Percentiles rank a stretch among this genome's conserved stretches.
These are phyloP conservation scores for Isurus oxyrinchus DNA, from an alignment of 2,113 vertebrate genomes.

Conservation along the genomic window DNA sequence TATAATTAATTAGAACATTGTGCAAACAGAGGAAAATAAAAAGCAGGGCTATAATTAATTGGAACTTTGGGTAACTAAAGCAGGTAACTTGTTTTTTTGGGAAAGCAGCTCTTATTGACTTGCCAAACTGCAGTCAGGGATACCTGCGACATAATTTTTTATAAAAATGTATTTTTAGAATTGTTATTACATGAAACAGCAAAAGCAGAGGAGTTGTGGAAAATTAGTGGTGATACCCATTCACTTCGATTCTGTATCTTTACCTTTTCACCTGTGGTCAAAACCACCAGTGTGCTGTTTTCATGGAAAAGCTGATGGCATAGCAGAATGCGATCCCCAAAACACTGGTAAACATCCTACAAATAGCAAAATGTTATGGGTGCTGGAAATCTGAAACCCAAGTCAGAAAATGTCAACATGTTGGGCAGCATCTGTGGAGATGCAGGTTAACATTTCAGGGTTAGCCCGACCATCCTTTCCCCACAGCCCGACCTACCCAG, in stretches of 20 bases:
- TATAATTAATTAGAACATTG: neutral
- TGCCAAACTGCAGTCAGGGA: neutral
- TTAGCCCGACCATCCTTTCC: neutral
- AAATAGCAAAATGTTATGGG: neutral
- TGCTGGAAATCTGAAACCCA: neutral
- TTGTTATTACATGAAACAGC: neutral
- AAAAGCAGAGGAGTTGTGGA: neutral
- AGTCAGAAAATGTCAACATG: neutral
- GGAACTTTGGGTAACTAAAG: neutral
- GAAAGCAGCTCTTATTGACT: neutral
- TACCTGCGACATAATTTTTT: neutral
- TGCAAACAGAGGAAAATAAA: neutral
- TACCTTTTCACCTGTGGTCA: neutral
- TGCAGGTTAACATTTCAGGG: neutral
- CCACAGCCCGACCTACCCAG: neutral
- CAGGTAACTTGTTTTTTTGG: neutral
- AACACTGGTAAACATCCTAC: neutral
- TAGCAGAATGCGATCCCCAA: neutral
- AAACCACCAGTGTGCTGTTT: neutral
- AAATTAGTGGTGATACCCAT: neutral
- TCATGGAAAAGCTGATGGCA: neutral
- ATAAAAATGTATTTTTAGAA: neutral
- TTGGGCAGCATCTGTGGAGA: neutral
- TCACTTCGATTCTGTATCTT: neutral
- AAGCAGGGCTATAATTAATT: neutral